Percentiles rank a stretch among this genome's conserved stretches.
Conservation (phyloP, 2,113 vertebrate genomes). For the Lota lota region DNA sequence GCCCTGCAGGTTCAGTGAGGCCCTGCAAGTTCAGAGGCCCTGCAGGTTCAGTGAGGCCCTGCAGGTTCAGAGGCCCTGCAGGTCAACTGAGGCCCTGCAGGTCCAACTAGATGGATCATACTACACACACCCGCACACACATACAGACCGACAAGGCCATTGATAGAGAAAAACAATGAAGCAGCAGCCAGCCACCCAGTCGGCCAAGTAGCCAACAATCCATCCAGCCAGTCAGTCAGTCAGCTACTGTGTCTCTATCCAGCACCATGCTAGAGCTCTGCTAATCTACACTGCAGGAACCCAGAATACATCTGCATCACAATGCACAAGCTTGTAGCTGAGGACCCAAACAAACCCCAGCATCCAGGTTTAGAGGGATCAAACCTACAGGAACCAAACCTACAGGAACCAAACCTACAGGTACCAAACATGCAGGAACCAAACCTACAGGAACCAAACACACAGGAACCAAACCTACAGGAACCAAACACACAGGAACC, state of each 20-base stretch:
- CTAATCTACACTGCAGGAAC: slow-evolving; percentile 32
- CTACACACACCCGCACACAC: slow-evolving; percentile 15
- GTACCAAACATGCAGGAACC: no score
- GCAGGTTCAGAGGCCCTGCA: background rate
- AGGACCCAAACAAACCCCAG: no score
- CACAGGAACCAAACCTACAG: no score
- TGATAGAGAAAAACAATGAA: slow-evolving; percentile 9
- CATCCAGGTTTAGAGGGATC: no score
- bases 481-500: no score
- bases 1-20: background rate
- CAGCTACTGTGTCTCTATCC: slow-evolving; percentile 36
- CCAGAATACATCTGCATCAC: slow-evolving; percentile 54
- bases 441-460: no score
- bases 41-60: no score
- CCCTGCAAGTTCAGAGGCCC: no score
- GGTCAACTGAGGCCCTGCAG: background rate
- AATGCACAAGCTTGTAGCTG: slow-evolving; percentile 12
- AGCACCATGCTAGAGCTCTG: slow-evolving; percentile 39
- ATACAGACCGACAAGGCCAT: slow-evolving; percentile 2
- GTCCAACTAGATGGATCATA: background rate
- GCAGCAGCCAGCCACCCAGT: background rate
- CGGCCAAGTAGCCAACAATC: slow-evolving; percentile 32
- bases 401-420: no score
- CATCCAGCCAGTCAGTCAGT: slow-evolving; percentile 28
- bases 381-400: no score